Base-by-base conservation (phyloP, 2,888 invertebrate species). In the Drosophila gaucha region DNA sequence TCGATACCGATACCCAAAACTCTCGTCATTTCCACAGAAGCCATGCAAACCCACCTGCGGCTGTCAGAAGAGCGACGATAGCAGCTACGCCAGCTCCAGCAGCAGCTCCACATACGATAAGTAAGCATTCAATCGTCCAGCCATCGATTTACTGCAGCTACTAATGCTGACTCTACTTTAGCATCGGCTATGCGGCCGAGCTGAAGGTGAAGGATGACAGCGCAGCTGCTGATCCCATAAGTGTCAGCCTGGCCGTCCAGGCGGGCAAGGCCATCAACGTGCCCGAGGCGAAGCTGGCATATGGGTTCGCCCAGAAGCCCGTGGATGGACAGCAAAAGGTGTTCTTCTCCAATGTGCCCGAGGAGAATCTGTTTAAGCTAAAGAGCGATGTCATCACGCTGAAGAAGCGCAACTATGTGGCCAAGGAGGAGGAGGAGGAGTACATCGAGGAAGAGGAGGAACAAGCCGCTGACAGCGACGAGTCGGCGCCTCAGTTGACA, bases 311-410 rank as follows among this genome's bases (percentile, higher is more conserved):
- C 9, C 92, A 91, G 14, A 73, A 80, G 24, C 94, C 94, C 1
- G 80, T 90, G 14, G 92, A 93, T 50, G 86, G 89, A 0, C 86
- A 89, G 20, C 80, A 86, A 22, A 83, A 80, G 9, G 67, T 90
- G 0, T 75, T 72, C 28, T 74, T 77, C 24, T 89, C 89, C 2
- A 90, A 92, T 24, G 90, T 93, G 20, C 92, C 93, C 2, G 94
- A 94, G 78, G 93, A 93, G 68, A 92, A 92, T 59, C 89, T 94
- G 3, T 92, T 91, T 67, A 90, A 89, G n/a, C 79, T 93, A n/a
- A 93, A 93, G 41, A 93, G 91, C 26, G 92, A 93, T 39, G 90
- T 94, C 8, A 92, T 94, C 35, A 93, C 93, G 66, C 83, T 93
- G 20, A 93, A 92, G 73, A 86, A 76, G 44, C 82, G 69, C 63